Base-by-base conservation (phyloP, 1,140 invertebrate species). In the Drosophila baimaii region DNA sequence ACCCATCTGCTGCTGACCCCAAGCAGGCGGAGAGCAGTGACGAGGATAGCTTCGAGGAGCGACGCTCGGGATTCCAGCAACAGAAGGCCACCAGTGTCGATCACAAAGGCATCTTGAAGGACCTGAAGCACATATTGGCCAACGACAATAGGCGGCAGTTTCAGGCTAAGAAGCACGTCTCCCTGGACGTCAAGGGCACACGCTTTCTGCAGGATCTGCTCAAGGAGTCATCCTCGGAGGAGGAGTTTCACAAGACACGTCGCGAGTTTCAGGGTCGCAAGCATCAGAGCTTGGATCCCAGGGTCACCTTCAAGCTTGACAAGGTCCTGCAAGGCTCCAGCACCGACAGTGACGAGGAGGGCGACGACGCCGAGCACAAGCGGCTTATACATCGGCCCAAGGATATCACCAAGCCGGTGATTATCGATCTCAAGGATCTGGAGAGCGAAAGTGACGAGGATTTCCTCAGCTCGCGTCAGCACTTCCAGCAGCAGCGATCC, bases 31-130 rank as follows among this genome's bases (percentile, higher is more conserved):
- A 91, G 43, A 88, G 84, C 68, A 92, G 91, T 44, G 91, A 92
- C 75, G 91, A 92, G 43, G 91, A 92, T 39, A 92, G 85, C 63
- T 92, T 92, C 55, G 90, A 92, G 57, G 88, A 92, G 31, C 76
- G 74, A n/a, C 80, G 91, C 13, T 76, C 75, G 23, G 88, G 90
- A 0, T 92, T 91, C 66, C 91, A 92, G 68, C 88, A 92, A 47
- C 88, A 90, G 54, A 92, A 92, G 81, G 85, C 91, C 21, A 76
- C 85, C 3, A 91, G 91, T 55, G 91, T 91, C 5, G 91, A 92
- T 70, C 90, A 91, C 68, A 92, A 92, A 64, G 91, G 91, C 52
- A 92, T 92, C 23, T 62, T 92, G n/a, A 92, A 92, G 84, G 91
- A 92, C 59, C 63, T 92, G 23, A 75, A 81, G 19, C 81, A 88